These are phyloP conservation scores for Atlantisia rogersi DNA, from an alignment of 2,113 vertebrate species.

Conservation along the genomic window DNA sequence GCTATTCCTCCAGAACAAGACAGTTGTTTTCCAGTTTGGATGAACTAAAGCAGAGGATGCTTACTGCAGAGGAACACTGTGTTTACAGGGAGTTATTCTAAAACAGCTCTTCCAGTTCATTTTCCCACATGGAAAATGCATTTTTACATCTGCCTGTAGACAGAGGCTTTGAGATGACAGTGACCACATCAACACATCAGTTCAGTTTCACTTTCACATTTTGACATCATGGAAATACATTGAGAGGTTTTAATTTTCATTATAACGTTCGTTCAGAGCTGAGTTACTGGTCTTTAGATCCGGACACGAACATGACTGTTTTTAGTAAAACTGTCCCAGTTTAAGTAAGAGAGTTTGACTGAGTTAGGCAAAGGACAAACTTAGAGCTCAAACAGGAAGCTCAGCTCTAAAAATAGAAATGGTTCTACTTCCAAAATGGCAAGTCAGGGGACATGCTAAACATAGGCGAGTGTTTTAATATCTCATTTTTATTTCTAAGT, in stretches of 20 bases:
- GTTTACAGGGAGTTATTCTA: background rate
- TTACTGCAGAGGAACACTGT: background rate
- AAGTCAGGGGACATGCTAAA: slow-evolving; percentile 58
- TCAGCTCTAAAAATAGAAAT: slow-evolving; percentile 58
- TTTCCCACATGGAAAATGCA: background rate
- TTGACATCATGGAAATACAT: background rate
- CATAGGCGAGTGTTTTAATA: slow-evolving; percentile 7
- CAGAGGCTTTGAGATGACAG: background rate
- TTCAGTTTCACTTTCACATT: background rate
- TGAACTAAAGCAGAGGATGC: background rate
- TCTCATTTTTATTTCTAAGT: slow-evolving; percentile 12
- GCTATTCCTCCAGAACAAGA: background rate
- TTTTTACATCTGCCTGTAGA: background rate
- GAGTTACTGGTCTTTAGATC: slow-evolving; percentile 20
- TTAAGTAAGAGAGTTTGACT: slow-evolving; percentile 31
- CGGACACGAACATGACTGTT: background rate
- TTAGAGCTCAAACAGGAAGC: slow-evolving; percentile 59
- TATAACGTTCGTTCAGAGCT: background rate
- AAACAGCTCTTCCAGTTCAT: background rate
- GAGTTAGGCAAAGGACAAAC: slow-evolving; percentile 35
- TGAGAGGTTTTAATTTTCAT: background rate
- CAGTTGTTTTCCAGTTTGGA: background rate
- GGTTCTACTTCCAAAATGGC: slow-evolving; percentile 51
- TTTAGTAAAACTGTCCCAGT: slow-evolving; percentile 26
- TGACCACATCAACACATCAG: background rate